Base-by-base conservation (phyloP, 2,797 vertebrate species). In the Darevskia nairensis region DNA sequence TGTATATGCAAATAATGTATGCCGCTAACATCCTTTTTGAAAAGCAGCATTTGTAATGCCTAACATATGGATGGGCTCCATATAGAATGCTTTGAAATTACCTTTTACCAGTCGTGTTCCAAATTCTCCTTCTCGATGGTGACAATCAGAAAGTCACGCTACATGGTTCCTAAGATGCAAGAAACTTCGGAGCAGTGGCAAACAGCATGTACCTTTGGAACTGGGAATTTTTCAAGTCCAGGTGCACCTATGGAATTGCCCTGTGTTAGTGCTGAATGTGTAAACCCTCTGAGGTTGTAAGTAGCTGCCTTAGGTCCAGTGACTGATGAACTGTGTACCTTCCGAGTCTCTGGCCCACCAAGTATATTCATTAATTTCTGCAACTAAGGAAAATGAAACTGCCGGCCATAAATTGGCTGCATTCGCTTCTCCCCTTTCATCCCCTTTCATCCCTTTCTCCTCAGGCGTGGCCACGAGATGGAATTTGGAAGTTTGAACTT, bases 21-120 rank as follows among this genome's bases (percentile, higher is more conserved):
- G 74, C n/a, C 44, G 81, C 69, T 32, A 90, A 91, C 35, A 39
- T 81, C 55, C 7, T 88, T 89, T 89, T 29, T 88, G 39, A 87
- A 74, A 89, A 39, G 71, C 64, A 76, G 80, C 88, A 72, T 61
- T 93, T 17, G 50, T 29, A 35, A 55, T n/a, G 71, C 79, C 27
- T 74, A 46, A 68, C 35, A 7, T 27, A 59, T 72, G 9, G 78
- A 44, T 74, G 44, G 61, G 80, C 64, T 50, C 84, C 9, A 50
- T 64, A 64, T 76, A 32, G 13, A 75, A 68, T n/a, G 19, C 50
- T 0, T 7, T 89, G 11, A 85, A 76, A 90, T 32, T 8, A 25
- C 89, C 83, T 90, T 72, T 64, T 80, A 88, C 88, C 87, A 89
- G 85, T 84, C 46, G 84, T 25, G 2, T 19, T 88, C 1, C 64